Percentiles rank a stretch among this genome's conserved stretches.
Conservation (phyloP, 1,140 invertebrate species). For the Neodiprion virginianus region DNA sequence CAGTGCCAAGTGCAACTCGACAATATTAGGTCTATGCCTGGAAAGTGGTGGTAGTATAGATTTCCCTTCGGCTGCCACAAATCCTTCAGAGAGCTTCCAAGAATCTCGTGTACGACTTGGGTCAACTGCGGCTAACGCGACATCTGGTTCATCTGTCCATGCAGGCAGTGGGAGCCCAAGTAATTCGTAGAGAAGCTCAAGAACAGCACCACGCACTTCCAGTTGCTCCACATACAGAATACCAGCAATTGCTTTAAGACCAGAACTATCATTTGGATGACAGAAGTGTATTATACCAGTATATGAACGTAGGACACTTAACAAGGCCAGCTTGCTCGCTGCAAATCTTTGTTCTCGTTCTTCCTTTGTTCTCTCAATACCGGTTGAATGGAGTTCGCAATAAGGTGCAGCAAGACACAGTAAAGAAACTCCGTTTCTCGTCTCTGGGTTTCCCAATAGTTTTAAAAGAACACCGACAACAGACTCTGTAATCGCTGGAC, state of each 20-base stretch:
- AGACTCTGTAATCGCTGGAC: conserved; percentile 81
- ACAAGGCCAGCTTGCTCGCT: conserved; percentile 82
- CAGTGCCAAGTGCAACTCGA: conserved; percentile 89
- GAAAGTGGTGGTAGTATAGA: conserved; percentile 82
- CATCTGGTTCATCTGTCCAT: conserved; percentile 90
- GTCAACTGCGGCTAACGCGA: conserved; percentile 86
- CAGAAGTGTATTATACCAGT: conserved; percentile 88
- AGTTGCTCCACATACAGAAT: conserved; percentile 86
- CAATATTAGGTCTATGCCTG: conserved; percentile 85
- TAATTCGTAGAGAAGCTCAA: conserved; percentile 91
- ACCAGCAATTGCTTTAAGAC: conserved; percentile 84
- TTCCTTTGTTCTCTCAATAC: conserved; percentile 69
- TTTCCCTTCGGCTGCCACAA: conserved; percentile 88
- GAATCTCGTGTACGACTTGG: conserved; percentile 76
- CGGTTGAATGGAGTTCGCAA: conserved; percentile 86
- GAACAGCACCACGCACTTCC: conserved; percentile 88
- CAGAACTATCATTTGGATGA: conserved; percentile 73
- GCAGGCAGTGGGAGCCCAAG: conserved; percentile 83
- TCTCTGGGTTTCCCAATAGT: conserved; percentile 86
- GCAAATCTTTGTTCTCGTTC: conserved; percentile 82
- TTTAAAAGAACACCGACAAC: conserved; percentile 86
- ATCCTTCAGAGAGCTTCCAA: conserved; percentile 91
- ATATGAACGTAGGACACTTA: conserved; percentile 89
- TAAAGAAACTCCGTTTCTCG: conserved; percentile 80
- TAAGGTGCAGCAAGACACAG: conserved; percentile 88